These are phyloP conservation scores for Drosophila carrolli DNA, from an alignment of 1,140 invertebrate genomes.

Conservation along the genomic window DNA sequence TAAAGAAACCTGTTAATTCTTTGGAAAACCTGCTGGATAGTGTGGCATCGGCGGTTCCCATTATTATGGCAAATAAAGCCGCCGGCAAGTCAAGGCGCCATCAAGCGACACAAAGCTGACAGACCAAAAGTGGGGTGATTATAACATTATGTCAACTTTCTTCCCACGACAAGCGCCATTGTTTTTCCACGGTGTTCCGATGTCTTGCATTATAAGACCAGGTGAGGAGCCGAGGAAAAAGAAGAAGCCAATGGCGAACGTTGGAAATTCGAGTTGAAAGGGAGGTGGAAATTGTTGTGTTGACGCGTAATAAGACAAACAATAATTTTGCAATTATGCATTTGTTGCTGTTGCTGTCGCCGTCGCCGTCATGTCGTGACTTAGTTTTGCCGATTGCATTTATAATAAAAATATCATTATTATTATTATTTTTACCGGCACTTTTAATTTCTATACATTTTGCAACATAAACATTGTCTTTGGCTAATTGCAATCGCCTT, in stretches of 20 bases:
- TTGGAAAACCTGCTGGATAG: constrained; percentile 42
- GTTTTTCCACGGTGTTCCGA: constrained; percentile 35
- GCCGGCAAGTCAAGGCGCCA: constrained; percentile 70
- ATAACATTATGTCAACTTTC: constrained; percentile 83
- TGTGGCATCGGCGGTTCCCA: constrained; percentile 66
- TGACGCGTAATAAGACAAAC: constrained; percentile 62
- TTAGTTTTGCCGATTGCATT: constrained; percentile 74
- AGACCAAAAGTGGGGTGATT: constrained; percentile 69
- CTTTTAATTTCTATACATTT: constrained; percentile 67
- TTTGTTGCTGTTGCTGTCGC: constrained; percentile 47
- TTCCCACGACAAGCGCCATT: constrained; percentile 71
- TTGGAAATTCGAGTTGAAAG: constrained; percentile 50
- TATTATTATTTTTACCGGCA: constrained; percentile 45
- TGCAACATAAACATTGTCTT: constrained; percentile 72
- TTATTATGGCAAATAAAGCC: constrained; percentile 68
- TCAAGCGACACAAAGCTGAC: constrained; percentile 50
- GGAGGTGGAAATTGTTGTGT: constrained; percentile 44
- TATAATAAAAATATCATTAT: constrained; percentile 58
- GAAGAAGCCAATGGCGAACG: constrained; percentile 35
- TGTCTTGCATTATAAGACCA: constrained; percentile 16
- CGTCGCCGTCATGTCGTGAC: constrained; percentile 60
- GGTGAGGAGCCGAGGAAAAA: constrained; percentile 14
- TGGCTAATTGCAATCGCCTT: constrained; percentile 68
- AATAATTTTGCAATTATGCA: constrained; percentile 77
- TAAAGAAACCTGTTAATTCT: not conserved